These are phyloP conservation scores for Rana temporaria DNA, from an alignment of 2,113 vertebrate species.

Conservation along the genomic window DNA sequence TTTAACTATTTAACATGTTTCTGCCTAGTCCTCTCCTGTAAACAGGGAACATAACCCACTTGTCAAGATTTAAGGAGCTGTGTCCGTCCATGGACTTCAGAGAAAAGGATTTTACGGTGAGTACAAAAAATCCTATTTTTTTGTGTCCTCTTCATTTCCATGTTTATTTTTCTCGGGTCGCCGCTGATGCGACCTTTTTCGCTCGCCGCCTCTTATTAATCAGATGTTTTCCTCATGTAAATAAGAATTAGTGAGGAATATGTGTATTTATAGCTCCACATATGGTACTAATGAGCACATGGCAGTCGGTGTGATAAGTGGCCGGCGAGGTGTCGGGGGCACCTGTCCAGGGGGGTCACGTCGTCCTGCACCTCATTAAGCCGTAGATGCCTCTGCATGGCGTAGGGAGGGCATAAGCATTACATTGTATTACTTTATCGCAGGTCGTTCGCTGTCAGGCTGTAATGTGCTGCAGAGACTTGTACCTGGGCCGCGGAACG, in stretches of 20 bases:
- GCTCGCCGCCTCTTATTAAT: not conserved
- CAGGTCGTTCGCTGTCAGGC: conserved; percentile 20
- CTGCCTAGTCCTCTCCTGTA: too few species aligned
- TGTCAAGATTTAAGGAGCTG: too few species aligned
- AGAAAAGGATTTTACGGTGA: too few species aligned
- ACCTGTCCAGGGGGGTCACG: conserved; percentile 12
- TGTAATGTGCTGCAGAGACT: not conserved
- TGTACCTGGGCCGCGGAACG: conserved; percentile 28
- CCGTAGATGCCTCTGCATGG: not conserved
- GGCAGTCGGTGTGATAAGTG: not conserved
- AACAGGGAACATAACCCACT: too few species aligned
- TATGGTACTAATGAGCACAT: conserved; percentile 10
- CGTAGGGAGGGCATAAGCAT: conserved; percentile 45
- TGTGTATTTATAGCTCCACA: not conserved
- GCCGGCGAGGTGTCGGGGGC: not conserved
- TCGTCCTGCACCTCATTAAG: conserved; percentile 35
- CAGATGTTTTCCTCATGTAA: conserved; percentile 10
- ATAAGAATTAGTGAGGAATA: not conserved
- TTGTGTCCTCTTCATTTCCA: too few species aligned
- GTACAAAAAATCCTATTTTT: too few species aligned
- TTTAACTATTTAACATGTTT: too few species aligned
- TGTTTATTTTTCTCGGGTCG: too few species aligned
- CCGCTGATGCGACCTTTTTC: not conserved
- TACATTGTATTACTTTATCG: conserved; percentile 42
- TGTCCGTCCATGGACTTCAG: too few species aligned